Evolutionary conservation across 2,888 invertebrate species (phyloP).

Genomic region (Trisateles emortualis): DNA sequence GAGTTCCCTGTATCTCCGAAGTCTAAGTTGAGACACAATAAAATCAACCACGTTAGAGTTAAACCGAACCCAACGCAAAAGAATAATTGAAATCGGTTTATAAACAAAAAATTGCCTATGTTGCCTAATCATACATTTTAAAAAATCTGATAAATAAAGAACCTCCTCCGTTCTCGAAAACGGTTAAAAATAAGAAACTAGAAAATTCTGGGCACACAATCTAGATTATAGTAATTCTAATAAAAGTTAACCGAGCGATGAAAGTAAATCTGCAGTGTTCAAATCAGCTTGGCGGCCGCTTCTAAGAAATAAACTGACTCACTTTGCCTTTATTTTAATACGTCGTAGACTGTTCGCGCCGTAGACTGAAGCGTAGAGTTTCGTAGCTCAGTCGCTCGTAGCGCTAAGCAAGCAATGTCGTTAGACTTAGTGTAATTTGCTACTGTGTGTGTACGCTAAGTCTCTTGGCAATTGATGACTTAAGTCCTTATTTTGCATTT

Average conservation of each 20-base stretch:
- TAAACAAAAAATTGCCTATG: too few relatives aligned
- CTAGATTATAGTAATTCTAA: slow-evolving; percentile 40
- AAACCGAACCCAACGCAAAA: too few relatives aligned
- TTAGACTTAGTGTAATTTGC: slow-evolving; percentile 48
- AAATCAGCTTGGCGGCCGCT: slow-evolving; percentile 47
- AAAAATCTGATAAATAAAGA: too few relatives aligned
- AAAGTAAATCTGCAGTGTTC: slow-evolving; percentile 45
- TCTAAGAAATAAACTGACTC: slow-evolving; percentile 45
- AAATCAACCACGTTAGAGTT: too few relatives aligned
- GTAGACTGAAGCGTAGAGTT: slow-evolving; percentile 35
- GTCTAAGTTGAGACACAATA: too few relatives aligned
- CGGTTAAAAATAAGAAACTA: too few relatives aligned
- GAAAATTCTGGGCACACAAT: slow-evolving; percentile 27
- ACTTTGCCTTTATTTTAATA: slow-evolving; percentile 50
- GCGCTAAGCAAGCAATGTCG: slow-evolving; percentile 43
- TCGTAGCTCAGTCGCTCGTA: slow-evolving; percentile 40
- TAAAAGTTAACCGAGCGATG: slow-evolving; percentile 46
- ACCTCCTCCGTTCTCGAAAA: too few relatives aligned
- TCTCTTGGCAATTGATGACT: slow-evolving; percentile 38
- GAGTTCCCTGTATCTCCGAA: too few relatives aligned
- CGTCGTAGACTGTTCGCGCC: slow-evolving; percentile 28
- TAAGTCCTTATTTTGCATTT: slow-evolving; percentile 13
- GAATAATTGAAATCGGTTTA: too few relatives aligned
- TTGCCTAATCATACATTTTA: too few relatives aligned
- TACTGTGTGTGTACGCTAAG: slow-evolving; percentile 26